Conservation (phyloP, 1,140 invertebrate species). For the Drosophila lowei region DNA sequence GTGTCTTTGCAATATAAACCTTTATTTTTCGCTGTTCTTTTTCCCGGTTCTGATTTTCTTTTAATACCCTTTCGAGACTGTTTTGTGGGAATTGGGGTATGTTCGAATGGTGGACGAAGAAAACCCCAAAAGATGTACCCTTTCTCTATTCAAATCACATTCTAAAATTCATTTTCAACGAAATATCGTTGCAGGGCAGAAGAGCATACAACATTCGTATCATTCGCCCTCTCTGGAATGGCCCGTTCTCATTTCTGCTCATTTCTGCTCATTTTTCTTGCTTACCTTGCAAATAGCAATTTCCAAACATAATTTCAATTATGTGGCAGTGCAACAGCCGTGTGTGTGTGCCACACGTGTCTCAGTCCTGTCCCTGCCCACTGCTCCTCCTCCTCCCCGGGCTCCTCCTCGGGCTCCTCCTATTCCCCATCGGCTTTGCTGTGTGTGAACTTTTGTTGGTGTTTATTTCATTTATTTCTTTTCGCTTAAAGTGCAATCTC, state of each 20-base stretch:
- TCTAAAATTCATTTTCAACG: no score
- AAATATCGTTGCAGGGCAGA: not conserved
- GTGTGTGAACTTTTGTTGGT: slow-evolving; percentile 28
- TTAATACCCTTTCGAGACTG: slow-evolving; percentile 5
- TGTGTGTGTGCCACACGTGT: slow-evolving; percentile 13
- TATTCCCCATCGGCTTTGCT: slow-evolving; percentile 10
- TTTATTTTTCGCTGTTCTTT: slow-evolving; percentile 2
- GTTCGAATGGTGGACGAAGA: no score
- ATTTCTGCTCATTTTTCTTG: slow-evolving; percentile 13
- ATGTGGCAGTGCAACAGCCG: slow-evolving; percentile 13
- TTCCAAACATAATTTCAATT: slow-evolving; percentile 64
- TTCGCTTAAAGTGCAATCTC: slow-evolving; percentile 45
- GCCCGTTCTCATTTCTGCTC: not conserved
- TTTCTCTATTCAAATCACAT: no score
- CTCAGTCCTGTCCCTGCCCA: slow-evolving; percentile 1
- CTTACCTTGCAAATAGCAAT: slow-evolving; percentile 40
- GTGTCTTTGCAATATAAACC: slow-evolving; percentile 3
- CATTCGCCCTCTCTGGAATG: not conserved
- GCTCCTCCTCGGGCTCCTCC: not conserved
- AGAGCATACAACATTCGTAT: slow-evolving; percentile 18
- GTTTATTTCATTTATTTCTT: slow-evolving; percentile 22
- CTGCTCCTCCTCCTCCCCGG: slow-evolving; percentile 19
- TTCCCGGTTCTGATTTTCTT: slow-evolving; percentile 7
- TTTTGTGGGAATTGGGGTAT: not conserved
- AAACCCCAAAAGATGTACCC: no score